A percentile compares a stretch with the other conserved stretches of the same genome.
Conservation (phyloP, 1,140 invertebrate species). For the Macrostomum lignano region DNA sequence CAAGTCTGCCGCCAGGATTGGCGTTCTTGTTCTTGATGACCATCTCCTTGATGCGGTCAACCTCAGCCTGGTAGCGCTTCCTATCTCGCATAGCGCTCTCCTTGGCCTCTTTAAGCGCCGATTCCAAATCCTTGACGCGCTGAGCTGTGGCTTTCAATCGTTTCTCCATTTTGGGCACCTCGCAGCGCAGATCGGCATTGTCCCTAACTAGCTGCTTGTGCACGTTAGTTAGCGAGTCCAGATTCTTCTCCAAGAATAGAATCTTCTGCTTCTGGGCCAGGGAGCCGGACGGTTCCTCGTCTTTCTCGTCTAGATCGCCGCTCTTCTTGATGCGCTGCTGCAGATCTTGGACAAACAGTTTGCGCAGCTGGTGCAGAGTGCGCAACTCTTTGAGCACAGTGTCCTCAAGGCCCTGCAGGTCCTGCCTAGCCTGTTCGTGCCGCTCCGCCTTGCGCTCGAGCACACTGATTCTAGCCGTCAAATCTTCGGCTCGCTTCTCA, state of each 20-base stretch:
- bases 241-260: slow-evolving; percentile 78
- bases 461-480: slow-evolving; percentile 66
- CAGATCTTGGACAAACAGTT: slow-evolving; percentile 86
- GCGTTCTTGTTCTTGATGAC: no score
- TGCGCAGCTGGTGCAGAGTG: slow-evolving; percentile 78
- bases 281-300: slow-evolving; percentile 47
- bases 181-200: slow-evolving; percentile 87
- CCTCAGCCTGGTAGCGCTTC: slow-evolving; percentile 80
- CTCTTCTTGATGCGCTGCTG: slow-evolving; percentile 38
- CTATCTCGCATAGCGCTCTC: slow-evolving; percentile 82
- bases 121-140: slow-evolving; percentile 62
- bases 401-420: slow-evolving; percentile 46
- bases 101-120: slow-evolving; percentile 70
- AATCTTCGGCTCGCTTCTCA: slow-evolving; percentile 72
- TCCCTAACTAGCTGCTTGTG: slow-evolving; percentile 58
- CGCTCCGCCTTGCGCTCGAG: slow-evolving; percentile 40
- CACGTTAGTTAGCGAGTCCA: slow-evolving; percentile 86
- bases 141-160: slow-evolving; percentile 2
- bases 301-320: slow-evolving; percentile 36
- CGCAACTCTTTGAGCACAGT: slow-evolving; percentile 64
- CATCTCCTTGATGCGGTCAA: slow-evolving; percentile 83
- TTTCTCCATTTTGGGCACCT: slow-evolving; percentile 72
- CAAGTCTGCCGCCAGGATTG: no score
- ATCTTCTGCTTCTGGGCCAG: slow-evolving; percentile 70
- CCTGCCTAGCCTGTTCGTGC: slow-evolving; percentile 76